Percentiles rank a stretch among this genome's conserved stretches.
Conservation (phyloP, 2,113 vertebrate genomes). For the Campylorhamphus procurvoides region DNA sequence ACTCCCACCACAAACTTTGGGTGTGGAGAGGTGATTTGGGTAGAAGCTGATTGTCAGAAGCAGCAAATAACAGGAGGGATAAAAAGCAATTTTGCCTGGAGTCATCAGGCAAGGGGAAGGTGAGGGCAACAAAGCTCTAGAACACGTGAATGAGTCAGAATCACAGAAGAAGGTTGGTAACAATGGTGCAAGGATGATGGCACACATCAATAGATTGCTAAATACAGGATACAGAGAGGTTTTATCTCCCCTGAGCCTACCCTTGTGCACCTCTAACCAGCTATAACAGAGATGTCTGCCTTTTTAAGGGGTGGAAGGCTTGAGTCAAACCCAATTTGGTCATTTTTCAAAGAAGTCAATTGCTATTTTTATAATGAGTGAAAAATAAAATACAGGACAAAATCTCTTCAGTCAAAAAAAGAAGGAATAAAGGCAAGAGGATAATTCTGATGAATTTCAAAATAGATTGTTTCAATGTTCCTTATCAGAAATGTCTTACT, state of each 20-base stretch:
- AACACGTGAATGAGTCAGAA: neutral
- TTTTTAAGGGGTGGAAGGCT: neutral
- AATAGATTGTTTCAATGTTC: neutral
- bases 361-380: neutral
- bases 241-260: neutral
- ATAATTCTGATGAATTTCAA: neutral
- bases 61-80: fast-evolving
- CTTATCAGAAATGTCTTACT: neutral
- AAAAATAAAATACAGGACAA: neutral
- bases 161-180: neutral
- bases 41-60: neutral
- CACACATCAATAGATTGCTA: neutral
- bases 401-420: neutral
- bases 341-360: neutral
- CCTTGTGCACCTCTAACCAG: neutral
- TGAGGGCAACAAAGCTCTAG: neutral
- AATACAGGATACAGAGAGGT: neutral
- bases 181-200: neutral
- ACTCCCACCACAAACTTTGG: neutral
- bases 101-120: neutral
- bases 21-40: neutral
- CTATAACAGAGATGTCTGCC: neutral
- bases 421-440: neutral
- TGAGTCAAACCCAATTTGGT: neutral
- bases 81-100: neutral